Evolutionary conservation across 2,113 vertebrate species (phyloP), one percentile per base, ranked within the genome.

Genomic region (Aptenodytes patagonicus): DNA sequence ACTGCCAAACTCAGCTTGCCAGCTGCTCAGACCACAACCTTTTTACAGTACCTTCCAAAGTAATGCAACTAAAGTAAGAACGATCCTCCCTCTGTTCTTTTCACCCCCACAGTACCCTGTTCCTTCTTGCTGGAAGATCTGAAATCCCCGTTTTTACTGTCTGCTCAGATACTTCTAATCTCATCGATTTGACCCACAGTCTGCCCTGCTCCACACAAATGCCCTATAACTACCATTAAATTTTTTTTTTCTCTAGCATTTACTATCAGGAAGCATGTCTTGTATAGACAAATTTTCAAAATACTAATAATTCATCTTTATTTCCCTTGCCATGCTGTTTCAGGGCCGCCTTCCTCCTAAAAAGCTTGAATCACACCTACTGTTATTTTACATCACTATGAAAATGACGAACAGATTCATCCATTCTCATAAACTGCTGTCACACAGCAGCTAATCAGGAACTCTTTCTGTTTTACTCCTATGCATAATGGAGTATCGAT

Each of bases 181-280:
- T 66, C 36, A 90, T 34, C 20, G 24, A 25, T 8, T 3, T 51
- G 55, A 85, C 4, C 5, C 13, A 69, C 29, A 36, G 34, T 36
- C 44, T 69, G 24, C 46, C 22, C 51, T 8, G 9, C 24, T 75
- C 16, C 18, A 55, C 31, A 57, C 0, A 2, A 11, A 15, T 0
- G 1, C 11, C 16, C n/a, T 49, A 3, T 2, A 66, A 11, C 68
- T 8, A 20, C 40, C 19, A 84, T 17, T 21, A 57, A 79, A 70
- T 66, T 9, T 17, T 10, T 6, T 21, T 2, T 6, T 36, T 42
- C 42, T 44, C 13, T 24, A 89, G 40, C 22, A 46, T 25, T 69
- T 87, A 20, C 5, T 58, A 10, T 9, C 7, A 72, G 5, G 11
- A 93, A 78, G 57, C 13, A 17, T 57, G 17, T 42, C 72, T 75